Evolutionary conservation across 2,113 vertebrate species (phyloP).

Genomic region (Zapus hudsonius): DNA sequence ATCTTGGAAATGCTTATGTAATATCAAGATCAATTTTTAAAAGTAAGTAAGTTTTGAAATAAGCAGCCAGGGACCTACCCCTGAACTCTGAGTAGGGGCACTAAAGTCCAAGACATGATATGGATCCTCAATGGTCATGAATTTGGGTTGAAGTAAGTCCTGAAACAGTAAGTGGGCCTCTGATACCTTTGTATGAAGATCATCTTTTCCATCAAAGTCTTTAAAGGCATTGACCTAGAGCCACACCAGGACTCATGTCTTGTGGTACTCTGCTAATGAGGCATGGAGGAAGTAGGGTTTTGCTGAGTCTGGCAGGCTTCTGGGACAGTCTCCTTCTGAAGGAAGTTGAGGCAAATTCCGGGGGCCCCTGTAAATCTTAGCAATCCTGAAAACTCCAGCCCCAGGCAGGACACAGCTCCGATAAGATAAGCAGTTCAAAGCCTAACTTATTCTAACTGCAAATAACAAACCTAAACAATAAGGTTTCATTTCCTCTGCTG

Average conservation of each 20-base stretch:
- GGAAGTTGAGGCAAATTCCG: too few relatives aligned
- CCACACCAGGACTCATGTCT: neutral
- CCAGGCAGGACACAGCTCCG: too few relatives aligned
- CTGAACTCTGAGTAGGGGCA: neutral
- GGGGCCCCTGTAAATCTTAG: too few relatives aligned
- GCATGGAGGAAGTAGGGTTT: too few relatives aligned
- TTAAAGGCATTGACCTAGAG: neutral
- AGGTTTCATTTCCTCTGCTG: too few relatives aligned
- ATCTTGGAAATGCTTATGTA: neutral
- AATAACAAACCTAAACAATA: too few relatives aligned
- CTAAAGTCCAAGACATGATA: neutral
- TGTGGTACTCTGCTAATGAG: too few relatives aligned
- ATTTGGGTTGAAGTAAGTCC: neutral
- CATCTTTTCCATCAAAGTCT: neutral
- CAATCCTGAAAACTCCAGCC: too few relatives aligned
- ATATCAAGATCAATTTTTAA: neutral
- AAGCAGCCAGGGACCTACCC: neutral
- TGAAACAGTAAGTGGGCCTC: neutral
- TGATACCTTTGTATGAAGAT: neutral
- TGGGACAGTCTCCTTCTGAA: too few relatives aligned
- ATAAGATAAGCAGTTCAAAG: too few relatives aligned
- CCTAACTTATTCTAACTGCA: too few relatives aligned
- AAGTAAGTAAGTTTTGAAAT: slow-evolving; percentile 33
- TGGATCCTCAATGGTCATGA: neutral
- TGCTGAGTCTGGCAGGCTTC: too few relatives aligned